These are phyloP conservation scores for Mola mola DNA, from an alignment of 2,113 vertebrate species.

Conservation along the genomic window DNA sequence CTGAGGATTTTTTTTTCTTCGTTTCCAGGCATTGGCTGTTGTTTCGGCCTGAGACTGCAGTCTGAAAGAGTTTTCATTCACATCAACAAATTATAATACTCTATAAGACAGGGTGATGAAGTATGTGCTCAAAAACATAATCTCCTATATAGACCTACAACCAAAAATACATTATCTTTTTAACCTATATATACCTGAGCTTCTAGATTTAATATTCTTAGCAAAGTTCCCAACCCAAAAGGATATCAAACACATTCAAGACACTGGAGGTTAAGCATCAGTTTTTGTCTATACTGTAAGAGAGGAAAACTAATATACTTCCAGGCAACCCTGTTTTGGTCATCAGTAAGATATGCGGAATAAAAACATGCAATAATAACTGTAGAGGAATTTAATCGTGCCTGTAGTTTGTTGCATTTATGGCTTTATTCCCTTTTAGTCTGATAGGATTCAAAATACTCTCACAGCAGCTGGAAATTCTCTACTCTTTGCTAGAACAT, in stretches of 20 bases:
- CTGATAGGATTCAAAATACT: background rate
- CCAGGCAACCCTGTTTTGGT: background rate
- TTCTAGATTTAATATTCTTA: too few relatives aligned
- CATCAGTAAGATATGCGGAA: background rate
- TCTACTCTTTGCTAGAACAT: background rate
- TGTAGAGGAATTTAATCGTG: background rate
- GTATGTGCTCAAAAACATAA: too few relatives aligned
- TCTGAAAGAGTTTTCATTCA: constrained; percentile 49
- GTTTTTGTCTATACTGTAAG: too few relatives aligned
- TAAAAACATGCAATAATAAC: background rate
- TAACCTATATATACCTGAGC: too few relatives aligned
- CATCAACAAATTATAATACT: constrained; percentile 14
- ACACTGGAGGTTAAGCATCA: too few relatives aligned
- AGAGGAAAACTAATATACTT: too few relatives aligned
- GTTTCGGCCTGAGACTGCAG: constrained; percentile 24
- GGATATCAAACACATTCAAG: too few relatives aligned
- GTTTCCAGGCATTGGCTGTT: background rate
- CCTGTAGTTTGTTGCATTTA: background rate
- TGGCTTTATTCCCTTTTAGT: background rate
- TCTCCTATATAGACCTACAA: too few relatives aligned
- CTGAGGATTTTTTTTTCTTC: background rate
- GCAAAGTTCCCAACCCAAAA: too few relatives aligned
- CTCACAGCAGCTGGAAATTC: background rate
- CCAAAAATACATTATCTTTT: too few relatives aligned
- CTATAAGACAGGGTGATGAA: background rate